Conservation (phyloP, 2,888 invertebrate species). For the Siphonodentalium dalli region DNA sequence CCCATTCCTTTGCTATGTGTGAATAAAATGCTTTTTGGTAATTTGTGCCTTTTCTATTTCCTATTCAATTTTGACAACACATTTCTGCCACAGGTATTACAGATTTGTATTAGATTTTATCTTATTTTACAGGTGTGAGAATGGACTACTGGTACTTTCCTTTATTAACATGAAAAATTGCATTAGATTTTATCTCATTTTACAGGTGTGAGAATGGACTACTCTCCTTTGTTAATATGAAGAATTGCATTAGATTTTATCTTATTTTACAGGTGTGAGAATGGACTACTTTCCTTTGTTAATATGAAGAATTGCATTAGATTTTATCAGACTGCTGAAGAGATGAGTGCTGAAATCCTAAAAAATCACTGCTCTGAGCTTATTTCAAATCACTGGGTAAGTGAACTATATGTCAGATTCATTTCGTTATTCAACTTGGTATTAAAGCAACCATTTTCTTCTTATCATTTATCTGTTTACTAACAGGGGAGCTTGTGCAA, state of each 20-base stretch:
- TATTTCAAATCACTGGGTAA: conserved; percentile 90
- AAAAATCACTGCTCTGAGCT: conserved; percentile 79
- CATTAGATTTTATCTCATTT: background rate
- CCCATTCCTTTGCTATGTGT: background rate
- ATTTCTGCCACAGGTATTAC: background rate
- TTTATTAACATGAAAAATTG: conserved; percentile 75
- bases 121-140: conserved; percentile 76
- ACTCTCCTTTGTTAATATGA: conserved; percentile 82
- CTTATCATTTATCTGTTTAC: no score
- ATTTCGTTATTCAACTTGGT: no score
- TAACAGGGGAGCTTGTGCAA: no score
- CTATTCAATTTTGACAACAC: background rate
- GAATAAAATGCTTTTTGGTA: background rate
- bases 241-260: conserved; percentile 83
- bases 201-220: conserved; percentile 85
- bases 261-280: conserved; percentile 76
- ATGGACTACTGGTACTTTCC: conserved; percentile 77
- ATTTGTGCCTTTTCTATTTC: background rate
- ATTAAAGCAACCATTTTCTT: no score
- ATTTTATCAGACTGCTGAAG: conserved; percentile 92
- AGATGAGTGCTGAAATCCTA: conserved; percentile 81
- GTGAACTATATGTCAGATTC: no score
- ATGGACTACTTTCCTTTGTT: conserved; percentile 84
- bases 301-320: conserved; percentile 80
- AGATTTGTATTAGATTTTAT: background rate